These are phyloP conservation scores for Pseudomyrmex pallidus DNA, from an alignment of 1,140 invertebrate genomes.

Conservation along the genomic window DNA sequence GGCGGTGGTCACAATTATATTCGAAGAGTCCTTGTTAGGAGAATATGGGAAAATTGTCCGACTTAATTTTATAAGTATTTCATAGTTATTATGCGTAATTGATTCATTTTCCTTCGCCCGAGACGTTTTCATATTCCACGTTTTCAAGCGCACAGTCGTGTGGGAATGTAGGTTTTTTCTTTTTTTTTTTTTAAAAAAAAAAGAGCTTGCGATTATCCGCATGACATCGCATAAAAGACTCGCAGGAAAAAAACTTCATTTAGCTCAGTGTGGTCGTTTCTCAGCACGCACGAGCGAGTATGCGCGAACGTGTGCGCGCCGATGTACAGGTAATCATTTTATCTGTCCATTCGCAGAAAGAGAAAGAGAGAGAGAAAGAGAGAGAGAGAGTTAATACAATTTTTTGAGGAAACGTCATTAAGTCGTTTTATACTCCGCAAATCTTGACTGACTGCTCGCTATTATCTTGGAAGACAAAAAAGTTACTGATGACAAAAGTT, in stretches of 20 bases:
- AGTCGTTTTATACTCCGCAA: constrained; percentile 49
- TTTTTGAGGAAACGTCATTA: constrained; percentile 56
- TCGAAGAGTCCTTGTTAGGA: constrained; percentile 5
- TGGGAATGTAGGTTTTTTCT: constrained; percentile 43
- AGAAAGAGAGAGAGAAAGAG: too few relatives aligned
- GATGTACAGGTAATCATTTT: constrained; percentile 67
- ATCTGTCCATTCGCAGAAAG: constrained; percentile 6
- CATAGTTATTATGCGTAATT: constrained; percentile 43
- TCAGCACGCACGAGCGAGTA: constrained; percentile 21
- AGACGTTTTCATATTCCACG: constrained; percentile 7
- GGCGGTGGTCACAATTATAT: constrained; percentile 10
- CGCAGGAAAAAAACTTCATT: constrained; percentile 64
- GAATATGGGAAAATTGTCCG: neutral
- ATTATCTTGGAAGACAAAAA: constrained; percentile 34
- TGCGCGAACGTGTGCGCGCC: constrained; percentile 17
- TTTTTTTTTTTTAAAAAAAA: neutral
- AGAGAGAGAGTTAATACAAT: constrained; percentile 33
- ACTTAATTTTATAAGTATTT: constrained; percentile 34
- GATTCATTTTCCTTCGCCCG: constrained; percentile 29
- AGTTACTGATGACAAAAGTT: constrained; percentile 28
- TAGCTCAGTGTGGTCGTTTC: constrained; percentile 45
- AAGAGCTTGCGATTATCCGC: constrained; percentile 47
- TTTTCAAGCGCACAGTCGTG: neutral
- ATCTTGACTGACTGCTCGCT: constrained; percentile 9
- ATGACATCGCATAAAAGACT: constrained; percentile 49